Conservation (phyloP, 1,140 invertebrate genomes). For the Telenomus remus region DNA sequence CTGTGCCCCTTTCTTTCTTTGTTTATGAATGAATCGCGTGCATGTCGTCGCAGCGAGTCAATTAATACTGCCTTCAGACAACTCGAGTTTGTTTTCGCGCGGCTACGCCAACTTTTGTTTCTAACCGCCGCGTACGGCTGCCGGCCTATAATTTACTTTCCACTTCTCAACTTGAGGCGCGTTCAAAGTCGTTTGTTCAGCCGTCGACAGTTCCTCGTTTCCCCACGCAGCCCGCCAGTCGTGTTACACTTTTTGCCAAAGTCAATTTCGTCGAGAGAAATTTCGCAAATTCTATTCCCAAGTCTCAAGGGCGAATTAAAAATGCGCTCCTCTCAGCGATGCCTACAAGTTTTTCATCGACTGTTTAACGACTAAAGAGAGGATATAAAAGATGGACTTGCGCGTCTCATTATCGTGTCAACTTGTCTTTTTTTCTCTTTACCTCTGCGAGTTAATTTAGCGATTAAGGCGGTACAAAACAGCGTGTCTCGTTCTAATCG, state of each 20-base stretch:
- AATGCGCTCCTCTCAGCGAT: too few species aligned
- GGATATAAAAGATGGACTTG: too few species aligned
- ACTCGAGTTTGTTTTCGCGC: slow-evolving; percentile 13
- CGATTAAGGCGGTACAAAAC: background rate
- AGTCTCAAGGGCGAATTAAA: too few species aligned
- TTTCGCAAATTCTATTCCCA: too few species aligned
- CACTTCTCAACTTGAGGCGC: slow-evolving; percentile 5
- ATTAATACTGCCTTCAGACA: slow-evolving; percentile 44
- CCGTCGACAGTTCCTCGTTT: background rate
- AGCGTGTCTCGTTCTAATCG: background rate
- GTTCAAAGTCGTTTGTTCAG: slow-evolving; percentile 10
- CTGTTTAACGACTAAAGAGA: too few species aligned
- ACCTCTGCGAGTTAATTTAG: too few species aligned
- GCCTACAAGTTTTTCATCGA: too few species aligned
- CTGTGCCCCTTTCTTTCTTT: too few species aligned
- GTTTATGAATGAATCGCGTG: slow-evolving; percentile 68
- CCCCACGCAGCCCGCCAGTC: background rate
- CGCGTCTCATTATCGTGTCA: too few species aligned
- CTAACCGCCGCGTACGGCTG: slow-evolving; percentile 2
- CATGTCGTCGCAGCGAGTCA: slow-evolving; percentile 44
- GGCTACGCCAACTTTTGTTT: slow-evolving; percentile 32
- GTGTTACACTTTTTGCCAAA: background rate
- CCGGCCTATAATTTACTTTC: slow-evolving; percentile 29
- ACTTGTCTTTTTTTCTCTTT: too few species aligned
- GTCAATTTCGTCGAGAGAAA: too few species aligned